Percentiles rank a stretch among this genome's conserved stretches.
Conservation (phyloP, 1,140 invertebrate genomes). For the Leptopilina clavipes region DNA sequence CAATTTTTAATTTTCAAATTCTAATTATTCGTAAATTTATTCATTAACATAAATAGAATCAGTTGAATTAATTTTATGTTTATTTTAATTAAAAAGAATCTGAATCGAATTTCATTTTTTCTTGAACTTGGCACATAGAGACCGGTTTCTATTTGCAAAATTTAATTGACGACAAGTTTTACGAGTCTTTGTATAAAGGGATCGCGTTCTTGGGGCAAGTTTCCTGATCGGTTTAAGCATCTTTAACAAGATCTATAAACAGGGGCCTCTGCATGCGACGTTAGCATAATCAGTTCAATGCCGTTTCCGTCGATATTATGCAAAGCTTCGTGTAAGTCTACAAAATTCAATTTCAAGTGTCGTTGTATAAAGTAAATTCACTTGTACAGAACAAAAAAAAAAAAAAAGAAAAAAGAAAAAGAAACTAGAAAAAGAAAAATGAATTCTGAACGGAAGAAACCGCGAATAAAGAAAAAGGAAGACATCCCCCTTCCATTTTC, state of each 20-base stretch:
- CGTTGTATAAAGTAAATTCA: slow-evolving; percentile 10
- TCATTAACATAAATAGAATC: too few relatives aligned
- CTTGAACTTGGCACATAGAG: too few relatives aligned
- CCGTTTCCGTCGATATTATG: background rate
- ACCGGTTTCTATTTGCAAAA: too few relatives aligned
- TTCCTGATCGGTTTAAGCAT: background rate
- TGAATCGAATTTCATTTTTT: too few relatives aligned
- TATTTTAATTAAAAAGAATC: too few relatives aligned
- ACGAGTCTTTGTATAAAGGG: background rate
- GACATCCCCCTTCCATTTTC: too few relatives aligned
- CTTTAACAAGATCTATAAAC: slow-evolving; percentile 3
- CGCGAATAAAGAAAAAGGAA: background rate
- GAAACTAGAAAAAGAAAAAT: background rate
- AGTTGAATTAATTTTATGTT: too few relatives aligned
- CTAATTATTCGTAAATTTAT: too few relatives aligned
- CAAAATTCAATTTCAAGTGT: slow-evolving; percentile 7
- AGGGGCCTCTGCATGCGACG: background rate
- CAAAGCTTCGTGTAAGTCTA: background rate
- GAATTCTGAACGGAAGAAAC: too few relatives aligned
- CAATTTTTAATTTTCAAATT: too few relatives aligned
- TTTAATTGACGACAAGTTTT: background rate
- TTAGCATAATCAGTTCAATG: slow-evolving; percentile 24
- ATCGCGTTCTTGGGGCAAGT: background rate
- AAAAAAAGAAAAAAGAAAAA: background rate
- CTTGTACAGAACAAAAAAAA: background rate